Percentiles rank a stretch among this genome's conserved stretches.
phyloP scores from a whole-genome alignment of 2,888 invertebrate species.

The Oligia latruncula region DNA sequence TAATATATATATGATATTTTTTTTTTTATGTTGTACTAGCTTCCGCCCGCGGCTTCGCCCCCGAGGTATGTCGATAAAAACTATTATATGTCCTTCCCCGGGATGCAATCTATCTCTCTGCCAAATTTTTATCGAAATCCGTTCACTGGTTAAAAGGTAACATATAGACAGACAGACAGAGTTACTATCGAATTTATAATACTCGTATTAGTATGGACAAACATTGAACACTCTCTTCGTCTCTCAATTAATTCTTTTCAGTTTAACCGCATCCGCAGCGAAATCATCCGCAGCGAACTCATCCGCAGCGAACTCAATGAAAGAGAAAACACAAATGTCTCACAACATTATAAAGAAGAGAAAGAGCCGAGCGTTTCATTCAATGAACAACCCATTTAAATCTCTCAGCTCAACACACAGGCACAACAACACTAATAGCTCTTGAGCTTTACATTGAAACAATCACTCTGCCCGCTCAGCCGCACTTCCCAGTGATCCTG shows the following conservation, averaged over 20 bases:
- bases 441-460: slow-evolving; percentile 7
- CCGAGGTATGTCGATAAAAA: too few species aligned
- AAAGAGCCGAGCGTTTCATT: slow-evolving; percentile 17
- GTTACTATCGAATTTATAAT: too few species aligned
- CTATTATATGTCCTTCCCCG: too few species aligned
- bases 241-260: neutral
- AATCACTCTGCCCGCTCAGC: slow-evolving; percentile 19
- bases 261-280: neutral
- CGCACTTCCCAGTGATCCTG: slow-evolving; percentile 13
- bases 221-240: neutral
- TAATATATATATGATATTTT: neutral
- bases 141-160: too few species aligned
- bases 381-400: slow-evolving; percentile 47
- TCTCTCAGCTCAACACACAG: slow-evolving; percentile 22
- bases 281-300: neutral
- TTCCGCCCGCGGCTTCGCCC: too few species aligned
- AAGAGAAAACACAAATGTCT: slow-evolving; percentile 17
- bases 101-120: too few species aligned
- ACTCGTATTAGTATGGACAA: neutral
- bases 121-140: too few species aligned
- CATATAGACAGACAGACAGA: too few species aligned
- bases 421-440: slow-evolving; percentile 40
- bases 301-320: slow-evolving; percentile 13
- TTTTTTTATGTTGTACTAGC: too few species aligned
- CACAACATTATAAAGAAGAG: slow-evolving; percentile 8